Percentiles rank a stretch among this genome's conserved stretches.
Evolutionary conservation across 2,888 invertebrate genomes (phyloP).

Genomic region (Tholera decimalis): DNA sequence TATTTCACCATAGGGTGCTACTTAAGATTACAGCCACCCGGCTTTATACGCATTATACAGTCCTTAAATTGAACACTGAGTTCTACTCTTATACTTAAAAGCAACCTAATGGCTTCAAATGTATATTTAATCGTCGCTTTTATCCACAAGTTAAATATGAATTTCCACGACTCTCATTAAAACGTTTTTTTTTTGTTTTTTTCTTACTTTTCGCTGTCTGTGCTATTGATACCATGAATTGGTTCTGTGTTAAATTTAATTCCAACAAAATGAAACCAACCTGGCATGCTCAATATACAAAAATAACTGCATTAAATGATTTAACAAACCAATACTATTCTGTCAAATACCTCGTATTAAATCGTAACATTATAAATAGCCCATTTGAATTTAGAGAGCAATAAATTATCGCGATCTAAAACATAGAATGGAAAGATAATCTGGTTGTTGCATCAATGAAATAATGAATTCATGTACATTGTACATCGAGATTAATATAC

Average conservation of each 20-base stretch:
- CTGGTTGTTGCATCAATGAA: slow-evolving; percentile 15
- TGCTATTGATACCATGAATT: neutral
- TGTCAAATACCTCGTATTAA: slow-evolving; percentile 8
- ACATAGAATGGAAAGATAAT: slow-evolving; percentile 41
- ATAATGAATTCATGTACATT: neutral
- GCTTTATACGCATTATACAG: slow-evolving; percentile 16
- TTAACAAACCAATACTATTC: neutral
- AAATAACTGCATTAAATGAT: neutral
- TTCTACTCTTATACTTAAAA: slow-evolving; percentile 6
- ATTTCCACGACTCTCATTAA: neutral
- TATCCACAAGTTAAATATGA: neutral
- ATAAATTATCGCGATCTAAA: slow-evolving; percentile 24
- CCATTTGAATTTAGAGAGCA: slow-evolving; percentile 4
- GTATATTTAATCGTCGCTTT: neutral
- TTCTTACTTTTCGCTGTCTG: neutral
- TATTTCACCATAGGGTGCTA: slow-evolving; percentile 16
- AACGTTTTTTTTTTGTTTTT: no score
- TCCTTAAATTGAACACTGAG: slow-evolving; percentile 3
- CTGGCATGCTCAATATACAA: neutral
- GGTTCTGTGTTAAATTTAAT: neutral
- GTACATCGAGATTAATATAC: neutral
- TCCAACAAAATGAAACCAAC: neutral
- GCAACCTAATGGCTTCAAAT: neutral
- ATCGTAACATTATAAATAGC: slow-evolving; percentile 9
- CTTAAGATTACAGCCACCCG: slow-evolving; percentile 17